phyloP scores from a whole-genome alignment of 2,113 vertebrate species.

The Cranoglanis bouderius region DNA sequence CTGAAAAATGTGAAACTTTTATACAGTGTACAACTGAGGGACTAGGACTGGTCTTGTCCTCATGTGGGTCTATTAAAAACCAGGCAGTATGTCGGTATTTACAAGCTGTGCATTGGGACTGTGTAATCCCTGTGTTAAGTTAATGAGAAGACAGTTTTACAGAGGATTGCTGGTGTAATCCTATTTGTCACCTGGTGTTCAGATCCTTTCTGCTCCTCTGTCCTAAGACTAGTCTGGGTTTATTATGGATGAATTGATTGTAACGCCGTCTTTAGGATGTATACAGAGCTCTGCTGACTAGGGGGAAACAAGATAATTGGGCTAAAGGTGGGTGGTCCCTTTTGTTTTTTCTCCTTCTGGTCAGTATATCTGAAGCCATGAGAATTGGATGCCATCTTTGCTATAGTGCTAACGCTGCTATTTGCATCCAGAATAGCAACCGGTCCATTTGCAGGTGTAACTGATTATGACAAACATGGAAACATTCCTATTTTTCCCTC shows the following conservation, averaged over 20 bases:
- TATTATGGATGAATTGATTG: conserved; percentile 77
- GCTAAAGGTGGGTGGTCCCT: conserved; percentile 76
- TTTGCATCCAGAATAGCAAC: conserved; percentile 7
- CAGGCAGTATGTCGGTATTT: conserved; percentile 54
- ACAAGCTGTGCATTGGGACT: conserved; percentile 58
- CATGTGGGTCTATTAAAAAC: conserved; percentile 56
- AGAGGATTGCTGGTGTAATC: conserved; percentile 67
- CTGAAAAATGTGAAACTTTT: neutral
- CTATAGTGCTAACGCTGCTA: neutral
- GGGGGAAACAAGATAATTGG: conserved; percentile 66
- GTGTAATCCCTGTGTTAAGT: conserved; percentile 67
- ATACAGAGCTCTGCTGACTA: conserved; percentile 60
- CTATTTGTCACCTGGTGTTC: conserved; percentile 61
- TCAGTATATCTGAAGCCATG: conserved; percentile 47
- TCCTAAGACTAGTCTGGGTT: conserved; percentile 68
- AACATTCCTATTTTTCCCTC: neutral
- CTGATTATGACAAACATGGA: conserved; percentile 26
- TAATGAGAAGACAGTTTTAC: conserved; percentile 60
- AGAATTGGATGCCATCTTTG: conserved; percentile 65
- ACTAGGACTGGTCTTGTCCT: neutral
- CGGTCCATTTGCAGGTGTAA: conserved; percentile 18
- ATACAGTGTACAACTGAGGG: neutral
- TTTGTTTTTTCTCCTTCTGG: conserved; percentile 37
- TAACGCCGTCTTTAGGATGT: conserved; percentile 67
- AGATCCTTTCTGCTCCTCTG: conserved; percentile 69